Percentiles rank a stretch among this genome's conserved stretches.
phyloP scores from a whole-genome alignment of 2,888 invertebrate genomes.

The Macrosoma leucophasiata region DNA sequence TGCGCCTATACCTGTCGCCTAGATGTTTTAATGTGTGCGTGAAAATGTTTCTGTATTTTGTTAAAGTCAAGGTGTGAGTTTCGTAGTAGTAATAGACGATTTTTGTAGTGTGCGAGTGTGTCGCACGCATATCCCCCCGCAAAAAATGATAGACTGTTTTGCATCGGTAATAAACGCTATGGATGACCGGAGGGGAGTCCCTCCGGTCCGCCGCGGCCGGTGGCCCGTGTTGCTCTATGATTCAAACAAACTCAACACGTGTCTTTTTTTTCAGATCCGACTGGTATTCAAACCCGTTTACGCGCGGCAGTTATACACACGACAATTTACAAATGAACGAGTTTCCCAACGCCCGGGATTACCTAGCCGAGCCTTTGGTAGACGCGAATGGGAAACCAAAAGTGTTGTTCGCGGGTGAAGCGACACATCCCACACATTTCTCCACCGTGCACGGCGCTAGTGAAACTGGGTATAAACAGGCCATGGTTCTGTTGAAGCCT shows the following conservation, averaged over 20 bases:
- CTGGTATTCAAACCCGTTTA: conserved; percentile 82
- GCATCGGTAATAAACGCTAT: too few species aligned
- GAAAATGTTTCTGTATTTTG: too few species aligned
- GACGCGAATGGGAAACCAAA: conserved; percentile 55
- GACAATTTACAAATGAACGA: conserved; percentile 69
- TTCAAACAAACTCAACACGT: neutral
- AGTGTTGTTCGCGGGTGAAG: conserved; percentile 79
- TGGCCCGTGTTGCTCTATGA: neutral
- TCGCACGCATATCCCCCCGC: neutral
- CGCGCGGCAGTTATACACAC: conserved; percentile 83
- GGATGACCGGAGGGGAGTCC: too few species aligned
- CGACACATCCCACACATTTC: conserved; percentile 71
- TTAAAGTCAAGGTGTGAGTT: too few species aligned
- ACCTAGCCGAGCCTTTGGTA: conserved; percentile 75
- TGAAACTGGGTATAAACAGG: conserved; percentile 81
- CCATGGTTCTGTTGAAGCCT: conserved; percentile 43
- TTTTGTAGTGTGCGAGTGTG: neutral
- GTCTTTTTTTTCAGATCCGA: conserved; percentile 68
- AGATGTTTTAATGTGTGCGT: too few species aligned
- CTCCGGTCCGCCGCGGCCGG: neutral
- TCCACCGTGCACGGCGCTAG: conserved; percentile 85
- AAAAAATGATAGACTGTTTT: neutral
- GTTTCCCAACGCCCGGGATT: conserved; percentile 60
- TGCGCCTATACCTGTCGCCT: too few species aligned
- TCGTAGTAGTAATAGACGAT: too few species aligned